A percentile compares a stretch with the other conserved stretches of the same genome.
Evolutionary conservation across 2,113 vertebrate species (phyloP).

Genomic region (Hemiprocne comata): DNA sequence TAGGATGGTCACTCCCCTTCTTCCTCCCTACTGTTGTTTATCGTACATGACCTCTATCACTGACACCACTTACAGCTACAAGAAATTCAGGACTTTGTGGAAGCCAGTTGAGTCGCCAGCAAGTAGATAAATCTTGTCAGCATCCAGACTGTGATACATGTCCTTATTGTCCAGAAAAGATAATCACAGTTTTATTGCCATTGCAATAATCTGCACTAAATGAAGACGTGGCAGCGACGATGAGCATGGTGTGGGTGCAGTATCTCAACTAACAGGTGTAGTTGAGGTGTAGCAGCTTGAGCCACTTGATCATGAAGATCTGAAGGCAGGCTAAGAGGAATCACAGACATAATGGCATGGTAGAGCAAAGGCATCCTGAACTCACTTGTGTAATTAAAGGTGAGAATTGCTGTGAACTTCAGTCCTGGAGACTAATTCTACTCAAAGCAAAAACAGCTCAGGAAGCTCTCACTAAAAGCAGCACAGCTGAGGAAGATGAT

Average conservation of each 20-base stretch:
- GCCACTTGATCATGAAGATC: background rate
- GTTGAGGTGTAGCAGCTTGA: background rate
- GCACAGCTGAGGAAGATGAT: background rate
- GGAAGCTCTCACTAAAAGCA: background rate
- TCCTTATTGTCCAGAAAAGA: background rate
- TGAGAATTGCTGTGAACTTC: background rate
- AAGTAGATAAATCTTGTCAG: background rate
- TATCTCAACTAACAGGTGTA: background rate
- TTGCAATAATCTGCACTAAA: background rate
- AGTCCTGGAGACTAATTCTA: background rate
- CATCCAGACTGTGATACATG: background rate
- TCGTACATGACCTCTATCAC: background rate
- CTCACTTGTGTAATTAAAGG: background rate
- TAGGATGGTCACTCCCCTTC: background rate
- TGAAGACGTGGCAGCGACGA: accelerated
- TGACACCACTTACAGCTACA: background rate
- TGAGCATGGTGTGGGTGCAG: background rate
- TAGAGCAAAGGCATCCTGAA: background rate
- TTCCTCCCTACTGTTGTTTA: background rate
- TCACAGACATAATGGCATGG: accelerated
- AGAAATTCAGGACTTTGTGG: background rate
- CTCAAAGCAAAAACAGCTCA: background rate
- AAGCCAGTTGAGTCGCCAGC: background rate
- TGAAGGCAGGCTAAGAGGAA: background rate
- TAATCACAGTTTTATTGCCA: background rate